A percentile compares a stretch with the other conserved stretches of the same genome.
These are phyloP conservation scores for Drosophila mayaguana DNA, from an alignment of 2,888 invertebrate genomes.

Conservation along the genomic window DNA sequence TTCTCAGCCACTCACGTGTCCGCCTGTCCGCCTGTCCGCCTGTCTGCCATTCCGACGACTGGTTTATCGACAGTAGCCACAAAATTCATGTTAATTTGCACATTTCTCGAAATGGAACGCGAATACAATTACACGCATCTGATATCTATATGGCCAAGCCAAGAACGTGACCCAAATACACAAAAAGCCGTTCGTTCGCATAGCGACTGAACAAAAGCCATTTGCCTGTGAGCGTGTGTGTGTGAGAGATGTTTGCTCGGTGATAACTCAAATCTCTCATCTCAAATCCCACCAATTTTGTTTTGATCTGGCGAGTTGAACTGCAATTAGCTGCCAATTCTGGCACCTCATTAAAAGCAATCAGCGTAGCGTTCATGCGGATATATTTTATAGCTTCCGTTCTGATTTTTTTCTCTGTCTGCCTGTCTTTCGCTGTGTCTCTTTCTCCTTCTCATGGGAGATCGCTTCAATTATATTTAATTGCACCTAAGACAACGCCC, in stretches of 20 bases:
- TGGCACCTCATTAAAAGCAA: conserved; percentile 67
- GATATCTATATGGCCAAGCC: conserved; percentile 32
- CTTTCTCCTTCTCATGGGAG: not conserved
- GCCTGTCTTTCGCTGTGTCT: not conserved
- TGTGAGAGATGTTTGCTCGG: conserved; percentile 21
- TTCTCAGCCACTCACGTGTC: conserved; percentile 51
- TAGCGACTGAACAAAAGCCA: conserved; percentile 34
- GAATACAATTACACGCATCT: conserved; percentile 62
- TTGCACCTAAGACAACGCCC: conserved; percentile 33
- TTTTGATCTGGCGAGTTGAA: conserved; percentile 19
- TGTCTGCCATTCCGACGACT: conserved; percentile 12
- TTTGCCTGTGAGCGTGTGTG: not conserved
- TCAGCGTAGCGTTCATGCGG: conserved; percentile 50
- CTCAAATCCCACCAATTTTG: conserved; percentile 27
- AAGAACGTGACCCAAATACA: conserved; percentile 79
- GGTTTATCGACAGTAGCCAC: conserved; percentile 61
- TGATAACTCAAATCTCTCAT: conserved; percentile 35
- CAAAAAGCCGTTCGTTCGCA: conserved; percentile 55
- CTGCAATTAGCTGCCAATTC: conserved; percentile 50
- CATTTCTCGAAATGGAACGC: conserved; percentile 60
- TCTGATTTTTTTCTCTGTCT: conserved; percentile 41
- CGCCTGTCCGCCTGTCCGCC: not conserved
- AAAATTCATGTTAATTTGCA: conserved; percentile 81
- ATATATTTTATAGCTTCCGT: conserved; percentile 71
- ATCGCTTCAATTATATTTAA: conserved; percentile 55